Percentiles rank a stretch among this genome's conserved stretches.
These are phyloP conservation scores for Drosophila ezoana DNA, from an alignment of 2,888 invertebrate genomes.

Conservation along the genomic window DNA sequence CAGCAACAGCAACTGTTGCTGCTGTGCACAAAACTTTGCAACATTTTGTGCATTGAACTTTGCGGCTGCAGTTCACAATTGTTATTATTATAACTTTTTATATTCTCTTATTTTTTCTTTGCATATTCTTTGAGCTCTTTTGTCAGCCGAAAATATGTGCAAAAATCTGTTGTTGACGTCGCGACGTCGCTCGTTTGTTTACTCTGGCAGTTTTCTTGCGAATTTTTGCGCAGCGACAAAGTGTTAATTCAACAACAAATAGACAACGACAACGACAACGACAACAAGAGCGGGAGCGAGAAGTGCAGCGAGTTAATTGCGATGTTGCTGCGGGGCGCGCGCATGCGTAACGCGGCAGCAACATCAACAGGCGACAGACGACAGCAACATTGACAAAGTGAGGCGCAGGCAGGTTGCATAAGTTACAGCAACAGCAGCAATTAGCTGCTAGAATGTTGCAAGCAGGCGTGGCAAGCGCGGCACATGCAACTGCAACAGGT, in stretches of 20 bases:
- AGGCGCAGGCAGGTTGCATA: conserved; percentile 52
- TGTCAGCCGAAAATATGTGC: conserved; percentile 25
- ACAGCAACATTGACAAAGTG: conserved; percentile 49
- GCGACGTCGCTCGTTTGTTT: conserved; percentile 43
- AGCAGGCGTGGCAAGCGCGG: too few species aligned
- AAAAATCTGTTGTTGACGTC: conserved; percentile 30
- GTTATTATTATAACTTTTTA: conserved; percentile 39
- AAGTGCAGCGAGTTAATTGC: conserved; percentile 54
- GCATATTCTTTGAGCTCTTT: conserved; percentile 17
- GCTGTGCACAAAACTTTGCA: conserved; percentile 39
- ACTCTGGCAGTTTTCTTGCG: conserved; percentile 44
- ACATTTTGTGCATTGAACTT: conserved; percentile 50
- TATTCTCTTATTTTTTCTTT: conserved; percentile 3
- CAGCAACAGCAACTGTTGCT: conserved; percentile 20
- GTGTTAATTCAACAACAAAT: conserved; percentile 74
- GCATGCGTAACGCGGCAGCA: conserved; percentile 75
- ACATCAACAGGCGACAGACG: conserved; percentile 21
- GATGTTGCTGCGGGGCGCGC: conserved; percentile 56
- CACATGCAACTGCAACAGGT: conserved; percentile 53
- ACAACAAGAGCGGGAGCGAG: background rate
- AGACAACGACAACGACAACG: conserved; percentile 41
- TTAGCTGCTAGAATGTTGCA: conserved; percentile 13
- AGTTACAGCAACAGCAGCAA: conserved; percentile 38
- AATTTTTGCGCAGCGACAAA: conserved; percentile 61
- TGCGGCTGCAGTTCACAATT: conserved; percentile 41